A percentile compares a stretch with the other conserved stretches of the same genome.
Conservation (phyloP, 2,888 invertebrate genomes). For the Cosmia pyralina region DNA sequence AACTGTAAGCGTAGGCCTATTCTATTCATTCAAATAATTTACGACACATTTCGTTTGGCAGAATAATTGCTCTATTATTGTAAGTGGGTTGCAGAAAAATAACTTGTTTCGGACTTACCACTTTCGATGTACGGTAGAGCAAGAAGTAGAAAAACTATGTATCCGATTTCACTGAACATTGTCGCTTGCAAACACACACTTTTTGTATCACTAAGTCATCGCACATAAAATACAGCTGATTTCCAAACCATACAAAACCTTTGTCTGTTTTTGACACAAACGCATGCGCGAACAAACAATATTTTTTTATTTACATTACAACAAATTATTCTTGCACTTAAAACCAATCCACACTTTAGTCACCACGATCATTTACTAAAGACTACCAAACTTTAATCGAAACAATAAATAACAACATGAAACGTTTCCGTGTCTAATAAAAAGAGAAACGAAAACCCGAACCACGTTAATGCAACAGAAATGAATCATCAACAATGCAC, state of each 20-base stretch:
- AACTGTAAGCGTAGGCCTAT: conserved; percentile 23
- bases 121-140: conserved; percentile 93
- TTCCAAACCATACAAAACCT: conserved; percentile 91
- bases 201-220: conserved; percentile 89
- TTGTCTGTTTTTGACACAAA: conserved; percentile 90
- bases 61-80: conserved; percentile 60
- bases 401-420: conserved; percentile 84
- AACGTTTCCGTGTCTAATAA: conserved; percentile 69
- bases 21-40: conserved; percentile 43
- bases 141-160: conserved; percentile 92
- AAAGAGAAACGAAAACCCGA: conserved; percentile 63
- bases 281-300: conserved; percentile 90
- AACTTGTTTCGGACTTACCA: conserved; percentile 88
- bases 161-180: conserved; percentile 92
- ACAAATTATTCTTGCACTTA: conserved; percentile 76
- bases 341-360: conserved; percentile 69
- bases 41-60: conserved; percentile 60
- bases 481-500: conserved; percentile 66
- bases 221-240: conserved; percentile 90
- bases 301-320: conserved; percentile 90
- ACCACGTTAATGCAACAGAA: conserved; percentile 64
- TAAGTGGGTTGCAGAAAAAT: conserved; percentile 58
- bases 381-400: conserved; percentile 74
- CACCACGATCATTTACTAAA: conserved; percentile 63
- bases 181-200: conserved; percentile 87